Evolutionary conservation across 2,113 vertebrate species (phyloP), one percentile per base, ranked within the genome.

Genomic region (Nymphicus hollandicus): DNA sequence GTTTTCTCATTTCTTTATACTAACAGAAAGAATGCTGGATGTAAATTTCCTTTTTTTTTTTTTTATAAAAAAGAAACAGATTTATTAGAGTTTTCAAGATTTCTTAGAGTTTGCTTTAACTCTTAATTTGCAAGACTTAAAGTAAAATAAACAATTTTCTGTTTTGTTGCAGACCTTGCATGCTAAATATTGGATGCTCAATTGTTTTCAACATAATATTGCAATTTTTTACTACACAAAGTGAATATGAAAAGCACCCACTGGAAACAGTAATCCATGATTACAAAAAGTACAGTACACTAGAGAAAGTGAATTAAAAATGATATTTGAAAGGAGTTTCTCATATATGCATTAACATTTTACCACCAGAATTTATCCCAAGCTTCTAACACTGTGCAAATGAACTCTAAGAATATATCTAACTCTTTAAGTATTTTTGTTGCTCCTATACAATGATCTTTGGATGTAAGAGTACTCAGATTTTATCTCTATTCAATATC

Each of bases 351-450:
- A 1, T 46, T 61, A 79, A 76, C 72, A 53, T 70, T 49, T 72
- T 63, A 56, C 11, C 49, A 70, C 39, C 31, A 72, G 77, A 88
- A 50, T 3, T 24, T 43, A 64, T 41, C 9, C 25, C n/a, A 22
- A 49, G 49, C 80, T 49, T 68, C 7, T 71, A 71, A 60, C 17
- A 28, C 27, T 29, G 13, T 46, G 22, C 6, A 76, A 82, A 61
- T 41, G 17, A 72, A 22, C 8, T 69, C 24, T 65, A 11, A 78
- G 24, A 72, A 44, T 22, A 4, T 7, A 44, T 43, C 29, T 63
- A 0, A 9, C 13, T 55, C 27, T 64, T 41, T 39, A 17, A 1
- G 1, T 58, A 1, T 31, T 58, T 60, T 29, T 44, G 1, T 61
- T 80, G 12, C 37, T 64, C 28, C 22, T 53, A 4, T 65, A 13